phyloP scores from a whole-genome alignment of 2,888 invertebrate species.

The Arrhopalites spinosus region DNA sequence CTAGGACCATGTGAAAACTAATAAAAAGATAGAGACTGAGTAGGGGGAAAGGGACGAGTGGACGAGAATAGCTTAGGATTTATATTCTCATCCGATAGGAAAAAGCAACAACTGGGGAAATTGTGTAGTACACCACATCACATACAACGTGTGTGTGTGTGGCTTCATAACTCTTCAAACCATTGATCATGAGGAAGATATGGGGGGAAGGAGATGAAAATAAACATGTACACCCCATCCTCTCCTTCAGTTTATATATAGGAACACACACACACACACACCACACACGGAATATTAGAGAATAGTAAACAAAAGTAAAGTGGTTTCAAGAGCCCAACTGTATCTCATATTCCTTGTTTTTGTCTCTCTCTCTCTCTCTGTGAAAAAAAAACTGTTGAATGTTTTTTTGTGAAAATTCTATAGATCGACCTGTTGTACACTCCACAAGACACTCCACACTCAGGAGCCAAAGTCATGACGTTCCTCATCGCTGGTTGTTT shows the following conservation, averaged over 20 bases:
- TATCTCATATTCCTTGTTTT: background rate
- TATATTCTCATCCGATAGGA: background rate
- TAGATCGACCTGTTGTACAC: constrained; percentile 29
- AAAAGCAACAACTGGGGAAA: too few relatives aligned
- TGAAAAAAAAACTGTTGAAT: background rate
- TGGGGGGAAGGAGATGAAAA: too few relatives aligned
- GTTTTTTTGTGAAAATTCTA: background rate
- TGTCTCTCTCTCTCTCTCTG: background rate
- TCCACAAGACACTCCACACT: constrained; percentile 70
- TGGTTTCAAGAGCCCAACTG: background rate
- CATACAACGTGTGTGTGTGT: background rate
- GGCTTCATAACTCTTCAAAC: background rate
- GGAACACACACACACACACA: background rate
- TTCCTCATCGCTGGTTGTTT: constrained; percentile 86
- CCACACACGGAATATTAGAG: background rate
- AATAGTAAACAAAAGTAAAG: background rate
- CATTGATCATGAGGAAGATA: background rate
- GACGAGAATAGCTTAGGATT: background rate
- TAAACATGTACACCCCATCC: background rate
- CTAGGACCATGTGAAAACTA: background rate
- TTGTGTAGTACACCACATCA: background rate
- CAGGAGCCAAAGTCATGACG: constrained; percentile 74
- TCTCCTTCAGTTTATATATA: background rate
- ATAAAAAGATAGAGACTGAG: background rate
- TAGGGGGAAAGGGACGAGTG: background rate